Evolutionary conservation across 2,797 vertebrate genomes (phyloP), one percentile per base, ranked within the genome.

Genomic region (Enteromius unitaeniatus): DNA sequence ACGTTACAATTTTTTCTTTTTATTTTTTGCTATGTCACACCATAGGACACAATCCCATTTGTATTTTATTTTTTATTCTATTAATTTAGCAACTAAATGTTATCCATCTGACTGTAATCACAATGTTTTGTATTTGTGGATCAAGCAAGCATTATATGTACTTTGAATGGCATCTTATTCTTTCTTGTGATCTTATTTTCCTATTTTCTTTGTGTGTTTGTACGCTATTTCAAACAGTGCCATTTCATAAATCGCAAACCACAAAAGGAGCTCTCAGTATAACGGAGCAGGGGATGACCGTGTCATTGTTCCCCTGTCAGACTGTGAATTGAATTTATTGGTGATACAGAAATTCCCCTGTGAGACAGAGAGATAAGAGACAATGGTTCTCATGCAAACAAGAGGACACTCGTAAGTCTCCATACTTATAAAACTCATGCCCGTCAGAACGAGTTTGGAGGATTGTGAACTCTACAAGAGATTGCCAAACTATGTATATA

Each of bases 271-370:
- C 17, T 80, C 64, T 76, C 37, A 42, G 31, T 72, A 70, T 86
- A 75, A 76, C 28, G 42, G 81, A 17, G 47, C 45, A 40, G 60
- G 9, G 72, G 42, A 70, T 80, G 70, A 58, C 65, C 31, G 15
- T 74, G 70, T 77, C 85, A 81, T 84, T 84, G 81, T 86, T 62
- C 81, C 74, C 14, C 70, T 83, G 19, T 80, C 64, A 64, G 64
- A 47, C 40, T 26, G 23, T 79, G 85, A 84, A 79, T 77, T 83
- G 26, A 64, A 80, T 81, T 80, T 72, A 86, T 70, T 55, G 8
- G 81, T 49, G 37, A 31, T 77, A 75, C 70, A 77, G 77, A 79
- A 45, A 74, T 69, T 77, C 78, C 72, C 81, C 40, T 69, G 77
- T 77, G 81, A 86, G 77, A 79, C 77, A 51, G 21, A 62, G 37